Evolutionary conservation across 1,140 invertebrate species (phyloP).

Genomic region (Heliconius himera): DNA sequence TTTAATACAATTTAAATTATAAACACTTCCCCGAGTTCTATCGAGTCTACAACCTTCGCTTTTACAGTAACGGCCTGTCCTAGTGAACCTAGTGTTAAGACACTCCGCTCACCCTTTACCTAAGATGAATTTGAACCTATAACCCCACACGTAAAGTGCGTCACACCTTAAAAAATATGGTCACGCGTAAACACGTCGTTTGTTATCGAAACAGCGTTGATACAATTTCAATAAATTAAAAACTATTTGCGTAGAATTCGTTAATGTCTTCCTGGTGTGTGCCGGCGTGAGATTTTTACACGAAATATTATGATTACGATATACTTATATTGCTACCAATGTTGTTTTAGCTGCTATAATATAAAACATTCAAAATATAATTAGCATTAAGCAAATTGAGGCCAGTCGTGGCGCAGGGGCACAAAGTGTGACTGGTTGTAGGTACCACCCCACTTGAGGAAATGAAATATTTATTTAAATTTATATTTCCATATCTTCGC

Average conservation of each 20-base stretch:
- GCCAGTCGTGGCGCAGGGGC: no score
- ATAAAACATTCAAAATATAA: not conserved
- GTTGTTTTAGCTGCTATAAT: not conserved
- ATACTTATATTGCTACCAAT: not conserved
- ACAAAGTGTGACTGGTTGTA: no score
- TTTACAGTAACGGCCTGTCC: no score
- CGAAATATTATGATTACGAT: slow-evolving; percentile 4
- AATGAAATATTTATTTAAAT: no score
- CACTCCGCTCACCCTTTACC: not conserved
- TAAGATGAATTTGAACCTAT: not conserved
- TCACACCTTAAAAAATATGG: not conserved
- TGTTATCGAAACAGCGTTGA: not conserved
- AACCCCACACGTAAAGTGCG: not conserved
- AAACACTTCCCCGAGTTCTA: no score
- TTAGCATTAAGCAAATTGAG: no score
- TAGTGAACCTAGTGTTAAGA: no score
- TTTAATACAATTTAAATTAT: no score
- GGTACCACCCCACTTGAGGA: no score
- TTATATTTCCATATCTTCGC: no score
- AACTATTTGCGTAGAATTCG: slow-evolving; percentile 26
- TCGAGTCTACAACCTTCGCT: no score
- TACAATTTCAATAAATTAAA: slow-evolving; percentile 34
- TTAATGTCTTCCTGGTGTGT: slow-evolving; percentile 38
- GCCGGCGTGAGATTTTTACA: slow-evolving; percentile 20
- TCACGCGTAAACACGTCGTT: slow-evolving; percentile 4